Conservation (phyloP, 2,113 vertebrate genomes). For the Illadopsis cleaveri region DNA sequence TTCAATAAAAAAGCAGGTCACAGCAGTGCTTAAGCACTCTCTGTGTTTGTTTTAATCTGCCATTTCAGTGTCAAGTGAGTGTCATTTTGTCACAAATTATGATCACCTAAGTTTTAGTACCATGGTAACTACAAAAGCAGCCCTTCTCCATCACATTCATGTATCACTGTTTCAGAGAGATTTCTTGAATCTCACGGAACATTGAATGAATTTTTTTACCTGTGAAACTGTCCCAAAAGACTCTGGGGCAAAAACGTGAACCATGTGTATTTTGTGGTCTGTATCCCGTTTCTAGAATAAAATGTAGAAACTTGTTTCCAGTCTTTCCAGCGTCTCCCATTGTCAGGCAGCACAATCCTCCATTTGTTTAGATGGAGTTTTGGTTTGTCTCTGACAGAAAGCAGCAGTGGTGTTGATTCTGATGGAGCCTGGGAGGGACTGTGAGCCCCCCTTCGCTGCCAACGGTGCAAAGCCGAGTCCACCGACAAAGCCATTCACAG, state of each 20-base stretch:
- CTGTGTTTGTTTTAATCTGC: background rate
- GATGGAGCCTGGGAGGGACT: background rate
- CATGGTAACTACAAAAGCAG: background rate
- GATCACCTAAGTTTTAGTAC: background rate
- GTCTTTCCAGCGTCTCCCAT: constrained; percentile 8
- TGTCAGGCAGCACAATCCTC: constrained; percentile 69
- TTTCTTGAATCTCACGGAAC: background rate
- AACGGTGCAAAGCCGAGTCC: constrained; percentile 54
- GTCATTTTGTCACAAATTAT: background rate
- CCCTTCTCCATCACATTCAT: background rate
- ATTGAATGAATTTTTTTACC: constrained; percentile 29
- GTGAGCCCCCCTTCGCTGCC: background rate
- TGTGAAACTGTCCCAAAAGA: constrained; percentile 76
- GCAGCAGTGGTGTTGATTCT: constrained; percentile 66
- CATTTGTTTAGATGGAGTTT: background rate
- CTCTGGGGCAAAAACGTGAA: constrained; percentile 78
- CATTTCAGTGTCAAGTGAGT: background rate
- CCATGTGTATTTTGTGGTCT: constrained; percentile 71
- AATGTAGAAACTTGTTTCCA: background rate
- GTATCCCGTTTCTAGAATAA: constrained; percentile 70
- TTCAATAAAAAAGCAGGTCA: background rate
- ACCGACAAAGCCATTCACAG: constrained; percentile 63
- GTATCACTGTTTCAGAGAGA: background rate
- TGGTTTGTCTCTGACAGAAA: background rate
- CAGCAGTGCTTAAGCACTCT: fast-evolving